phyloP scores from a whole-genome alignment of 1,140 invertebrate species.

The Calosoma granatense region DNA sequence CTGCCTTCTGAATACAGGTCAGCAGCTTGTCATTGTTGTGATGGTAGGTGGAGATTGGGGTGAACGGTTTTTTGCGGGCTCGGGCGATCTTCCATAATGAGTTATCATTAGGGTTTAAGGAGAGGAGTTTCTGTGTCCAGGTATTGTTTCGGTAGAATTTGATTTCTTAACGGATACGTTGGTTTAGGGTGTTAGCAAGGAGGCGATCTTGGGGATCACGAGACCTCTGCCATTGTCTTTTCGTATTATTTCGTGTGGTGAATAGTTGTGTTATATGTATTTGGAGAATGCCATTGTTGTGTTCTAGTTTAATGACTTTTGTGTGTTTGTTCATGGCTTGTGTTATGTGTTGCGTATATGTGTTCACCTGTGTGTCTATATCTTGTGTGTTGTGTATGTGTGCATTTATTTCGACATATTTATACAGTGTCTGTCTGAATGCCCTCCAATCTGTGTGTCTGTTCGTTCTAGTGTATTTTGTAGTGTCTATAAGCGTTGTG shows the following conservation, averaged over 20 bases:
- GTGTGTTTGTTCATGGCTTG: neutral
- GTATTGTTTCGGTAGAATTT: too few species aligned
- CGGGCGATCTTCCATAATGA: conserved; percentile 18
- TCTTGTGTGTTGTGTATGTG: neutral
- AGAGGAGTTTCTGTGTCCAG: conserved; percentile 16
- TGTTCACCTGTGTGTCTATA: neutral
- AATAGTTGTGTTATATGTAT: conserved; percentile 7
- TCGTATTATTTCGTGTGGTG: neutral
- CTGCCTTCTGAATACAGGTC: conserved; percentile 15
- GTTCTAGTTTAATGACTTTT: conserved; percentile 15
- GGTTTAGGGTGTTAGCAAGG: too few species aligned
- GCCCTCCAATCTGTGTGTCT: neutral
- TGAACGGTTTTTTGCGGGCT: conserved; percentile 13
- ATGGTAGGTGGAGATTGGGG: conserved; percentile 12
- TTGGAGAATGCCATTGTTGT: conserved; percentile 2
- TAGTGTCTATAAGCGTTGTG: neutral
- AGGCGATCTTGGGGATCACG: neutral
- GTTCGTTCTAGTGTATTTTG: neutral
- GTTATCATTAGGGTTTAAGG: conserved; percentile 16
- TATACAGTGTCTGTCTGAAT: neutral
- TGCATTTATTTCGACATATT: neutral
- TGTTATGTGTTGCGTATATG: conserved; percentile 4
- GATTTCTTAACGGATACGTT: too few species aligned
- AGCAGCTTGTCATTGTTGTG: conserved; percentile 4
- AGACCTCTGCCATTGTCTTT: neutral